A percentile compares a stretch with the other conserved stretches of the same genome.
These are phyloP conservation scores for Erpetoichthys calabaricus DNA, from an alignment of 2,797 vertebrate species.

Conservation along the genomic window DNA sequence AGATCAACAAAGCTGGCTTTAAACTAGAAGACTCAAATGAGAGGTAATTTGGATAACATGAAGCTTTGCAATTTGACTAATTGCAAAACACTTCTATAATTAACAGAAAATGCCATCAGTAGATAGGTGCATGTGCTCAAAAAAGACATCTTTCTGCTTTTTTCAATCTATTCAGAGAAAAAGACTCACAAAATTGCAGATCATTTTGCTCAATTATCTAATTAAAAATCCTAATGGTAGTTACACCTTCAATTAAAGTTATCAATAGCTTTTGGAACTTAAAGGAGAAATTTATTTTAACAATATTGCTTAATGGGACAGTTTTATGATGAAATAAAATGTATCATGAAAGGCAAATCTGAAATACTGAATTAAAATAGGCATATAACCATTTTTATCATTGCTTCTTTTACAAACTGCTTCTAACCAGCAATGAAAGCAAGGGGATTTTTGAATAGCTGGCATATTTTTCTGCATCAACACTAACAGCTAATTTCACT, in stretches of 20 bases:
- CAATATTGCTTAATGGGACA: too few relatives aligned
- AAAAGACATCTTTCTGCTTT: neutral
- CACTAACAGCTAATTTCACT: too few relatives aligned
- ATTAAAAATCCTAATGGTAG: too few relatives aligned
- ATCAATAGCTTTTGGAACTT: too few relatives aligned
- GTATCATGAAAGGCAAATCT: neutral
- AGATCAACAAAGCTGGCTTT: conserved; percentile 44
- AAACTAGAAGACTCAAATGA: conserved; percentile 46
- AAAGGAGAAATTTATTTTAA: too few relatives aligned
- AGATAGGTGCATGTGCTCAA: neutral
- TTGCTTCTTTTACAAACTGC: neutral
- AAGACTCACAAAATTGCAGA: too few relatives aligned
- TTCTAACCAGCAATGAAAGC: too few relatives aligned
- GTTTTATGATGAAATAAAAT: neutral
- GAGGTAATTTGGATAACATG: conserved; percentile 52
- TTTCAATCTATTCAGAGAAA: neutral
- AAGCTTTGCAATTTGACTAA: conserved; percentile 45
- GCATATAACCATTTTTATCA: neutral
- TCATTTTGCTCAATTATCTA: too few relatives aligned
- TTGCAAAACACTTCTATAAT: conserved; percentile 44
- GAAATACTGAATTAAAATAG: neutral
- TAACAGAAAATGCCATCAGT: conserved; percentile 35
- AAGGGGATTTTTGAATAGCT: too few relatives aligned
- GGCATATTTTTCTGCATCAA: too few relatives aligned
- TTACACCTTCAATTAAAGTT: too few relatives aligned